These are phyloP conservation scores for Semicossyphus pulcher DNA, from an alignment of 2,113 vertebrate genomes.

Conservation along the genomic window DNA sequence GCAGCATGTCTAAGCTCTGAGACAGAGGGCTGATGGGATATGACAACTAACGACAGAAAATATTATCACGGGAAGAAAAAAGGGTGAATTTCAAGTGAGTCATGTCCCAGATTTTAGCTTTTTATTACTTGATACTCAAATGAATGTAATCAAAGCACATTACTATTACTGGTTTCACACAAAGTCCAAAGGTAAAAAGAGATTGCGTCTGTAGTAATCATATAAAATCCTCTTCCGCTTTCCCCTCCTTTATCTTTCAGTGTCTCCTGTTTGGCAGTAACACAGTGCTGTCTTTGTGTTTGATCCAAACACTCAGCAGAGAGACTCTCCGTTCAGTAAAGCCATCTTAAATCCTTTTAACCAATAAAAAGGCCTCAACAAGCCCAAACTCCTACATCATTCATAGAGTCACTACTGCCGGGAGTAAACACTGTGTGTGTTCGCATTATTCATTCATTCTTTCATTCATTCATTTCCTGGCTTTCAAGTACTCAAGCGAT, in stretches of 20 bases:
- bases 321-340: slow-evolving; percentile 52
- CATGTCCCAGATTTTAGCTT: background rate
- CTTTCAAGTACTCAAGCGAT: slow-evolving; percentile 1
- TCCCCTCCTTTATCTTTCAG: background rate
- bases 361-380: slow-evolving; percentile 20
- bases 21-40: slow-evolving; percentile 8
- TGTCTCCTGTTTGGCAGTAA: slow-evolving; percentile 24
- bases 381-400: slow-evolving; percentile 30
- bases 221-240: slow-evolving; percentile 5
- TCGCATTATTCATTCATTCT: slow-evolving; percentile 13
- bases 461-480: slow-evolving; percentile 8
- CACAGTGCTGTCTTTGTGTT: slow-evolving; percentile 74
- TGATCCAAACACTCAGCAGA: slow-evolving; percentile 64
- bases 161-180: no score
- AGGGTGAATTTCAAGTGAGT: background rate
- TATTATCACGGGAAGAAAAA: background rate
- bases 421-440: slow-evolving; percentile 12
- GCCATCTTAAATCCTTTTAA: slow-evolving; percentile 56
- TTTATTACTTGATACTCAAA: no score
- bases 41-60: background rate
- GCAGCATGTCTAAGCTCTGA: background rate
- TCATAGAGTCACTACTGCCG: slow-evolving; percentile 12
- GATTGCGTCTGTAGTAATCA: slow-evolving; percentile 4
- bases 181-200: slow-evolving; percentile 35
- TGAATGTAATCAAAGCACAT: no score